phyloP scores from a whole-genome alignment of 2,113 vertebrate species.

The Zonotrichia leucophrys region DNA sequence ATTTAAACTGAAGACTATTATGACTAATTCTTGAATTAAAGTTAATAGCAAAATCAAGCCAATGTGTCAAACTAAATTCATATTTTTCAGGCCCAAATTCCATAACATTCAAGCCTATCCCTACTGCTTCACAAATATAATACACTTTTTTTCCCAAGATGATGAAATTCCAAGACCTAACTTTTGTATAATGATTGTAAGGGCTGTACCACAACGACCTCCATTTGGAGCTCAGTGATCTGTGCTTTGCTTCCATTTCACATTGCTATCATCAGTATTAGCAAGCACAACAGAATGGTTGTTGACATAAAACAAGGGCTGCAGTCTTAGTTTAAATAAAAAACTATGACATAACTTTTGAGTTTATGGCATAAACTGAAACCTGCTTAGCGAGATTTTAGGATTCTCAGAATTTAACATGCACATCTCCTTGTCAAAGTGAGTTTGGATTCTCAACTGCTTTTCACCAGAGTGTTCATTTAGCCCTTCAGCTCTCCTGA shows the following conservation, averaged over 20 bases:
- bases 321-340: slow-evolving; percentile 62
- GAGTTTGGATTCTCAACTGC: neutral
- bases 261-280: slow-evolving; percentile 29
- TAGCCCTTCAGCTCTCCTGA: neutral
- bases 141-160: neutral
- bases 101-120: neutral
- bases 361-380: slow-evolving; percentile 53
- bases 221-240: slow-evolving; percentile 31
- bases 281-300: slow-evolving; percentile 65
- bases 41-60: neutral
- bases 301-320: slow-evolving; percentile 71
- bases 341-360: slow-evolving; percentile 47
- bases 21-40: neutral
- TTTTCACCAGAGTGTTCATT: neutral
- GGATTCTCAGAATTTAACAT: neutral
- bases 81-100: neutral
- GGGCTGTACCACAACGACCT: slow-evolving; percentile 39
- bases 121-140: neutral
- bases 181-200: neutral
- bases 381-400: slow-evolving; percentile 5
- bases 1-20: neutral
- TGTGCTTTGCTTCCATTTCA: slow-evolving; percentile 18
- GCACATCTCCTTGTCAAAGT: neutral
- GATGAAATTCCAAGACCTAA: neutral
- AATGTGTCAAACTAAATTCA: neutral